Evolutionary conservation across 2,888 invertebrate species (phyloP), one percentile per base, ranked within the genome.

Genomic region (Cephus nigrinus): DNA sequence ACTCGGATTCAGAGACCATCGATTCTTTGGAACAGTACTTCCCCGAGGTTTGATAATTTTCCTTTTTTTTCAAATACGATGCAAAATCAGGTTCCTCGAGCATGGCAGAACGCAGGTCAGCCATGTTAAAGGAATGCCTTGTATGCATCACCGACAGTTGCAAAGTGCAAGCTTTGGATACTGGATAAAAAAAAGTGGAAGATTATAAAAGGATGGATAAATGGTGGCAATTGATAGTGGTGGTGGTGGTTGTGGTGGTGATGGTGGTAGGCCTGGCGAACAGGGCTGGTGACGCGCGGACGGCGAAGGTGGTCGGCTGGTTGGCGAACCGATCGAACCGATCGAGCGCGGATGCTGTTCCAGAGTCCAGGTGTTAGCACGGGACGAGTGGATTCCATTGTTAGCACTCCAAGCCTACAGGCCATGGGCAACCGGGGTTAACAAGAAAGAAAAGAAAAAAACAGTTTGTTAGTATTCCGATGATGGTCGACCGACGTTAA

Each of bases 371-470:
- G 91, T 91, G 91, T 91, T 91, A 91, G 91, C 91, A 91, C 91
- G 90, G 91, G 91, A 88, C 90, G 90, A 90, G 90, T 91, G 91
- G 91, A 90, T 91, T 91, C 91, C 91, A 91, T 90, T 91, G 94
- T 95, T 95, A 95, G 95, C 95, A 95, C 95, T 95, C 95, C 93
- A 93, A 93, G 95, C 95, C 95, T 95, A 95, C 92, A 92, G 92
- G 92, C 92, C 92, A 92, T 91, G 91, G 92, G 90, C 91, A 92
- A 94, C 94, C 94, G 93, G 93, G 94, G 92, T 92, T 94, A 94
- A 94, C 90, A 91, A 92, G 91, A 91, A 94, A 94, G 93, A 94
- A 94, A 94, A 94, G 94, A 94, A 93, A 93, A 93, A 94, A 94
- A 94, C 94, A 94, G 94, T 93, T 94, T 94, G 94, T 94, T 94